Evolutionary conservation across 2,113 vertebrate genomes (phyloP).

Genomic region (Saccopteryx bilineata): DNA sequence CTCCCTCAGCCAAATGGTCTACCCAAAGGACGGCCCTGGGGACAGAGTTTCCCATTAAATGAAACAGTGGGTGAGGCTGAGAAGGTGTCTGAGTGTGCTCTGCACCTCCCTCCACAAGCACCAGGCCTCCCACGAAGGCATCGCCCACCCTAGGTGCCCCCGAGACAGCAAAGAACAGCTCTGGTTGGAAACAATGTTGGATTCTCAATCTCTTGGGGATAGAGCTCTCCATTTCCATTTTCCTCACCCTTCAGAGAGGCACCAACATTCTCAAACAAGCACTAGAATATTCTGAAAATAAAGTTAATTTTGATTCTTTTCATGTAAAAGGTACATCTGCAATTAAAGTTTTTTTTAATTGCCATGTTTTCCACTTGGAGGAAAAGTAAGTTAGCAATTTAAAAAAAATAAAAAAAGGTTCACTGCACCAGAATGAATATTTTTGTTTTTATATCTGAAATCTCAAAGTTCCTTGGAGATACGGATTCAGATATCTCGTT

Average conservation of each 20-base stretch:
- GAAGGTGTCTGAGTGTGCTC: neutral
- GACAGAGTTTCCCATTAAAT: neutral
- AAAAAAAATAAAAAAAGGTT: neutral
- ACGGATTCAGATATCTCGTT: neutral
- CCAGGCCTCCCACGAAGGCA: neutral
- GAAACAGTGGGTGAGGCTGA: neutral
- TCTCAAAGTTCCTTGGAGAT: neutral
- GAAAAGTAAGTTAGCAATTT: neutral
- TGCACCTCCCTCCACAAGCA: neutral
- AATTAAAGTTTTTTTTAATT: neutral
- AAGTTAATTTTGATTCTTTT: conserved; percentile 31
- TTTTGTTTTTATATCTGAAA: conserved; percentile 20
- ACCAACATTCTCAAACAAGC: neutral
- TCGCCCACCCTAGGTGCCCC: rapidly evolving
- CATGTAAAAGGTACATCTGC: neutral
- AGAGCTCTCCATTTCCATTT: neutral
- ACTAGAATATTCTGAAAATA: neutral
- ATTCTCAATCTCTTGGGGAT: neutral
- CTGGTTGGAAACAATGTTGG: neutral
- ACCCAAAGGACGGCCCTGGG: neutral
- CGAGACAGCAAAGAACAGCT: neutral
- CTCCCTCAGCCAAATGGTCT: neutral
- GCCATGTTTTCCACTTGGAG: neutral
- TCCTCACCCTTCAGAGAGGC: neutral
- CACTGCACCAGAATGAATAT: neutral